Percentiles rank a stretch among this genome's conserved stretches.
phyloP scores from a whole-genome alignment of 2,888 invertebrate species.

The Leptinotarsa tumamoca region DNA sequence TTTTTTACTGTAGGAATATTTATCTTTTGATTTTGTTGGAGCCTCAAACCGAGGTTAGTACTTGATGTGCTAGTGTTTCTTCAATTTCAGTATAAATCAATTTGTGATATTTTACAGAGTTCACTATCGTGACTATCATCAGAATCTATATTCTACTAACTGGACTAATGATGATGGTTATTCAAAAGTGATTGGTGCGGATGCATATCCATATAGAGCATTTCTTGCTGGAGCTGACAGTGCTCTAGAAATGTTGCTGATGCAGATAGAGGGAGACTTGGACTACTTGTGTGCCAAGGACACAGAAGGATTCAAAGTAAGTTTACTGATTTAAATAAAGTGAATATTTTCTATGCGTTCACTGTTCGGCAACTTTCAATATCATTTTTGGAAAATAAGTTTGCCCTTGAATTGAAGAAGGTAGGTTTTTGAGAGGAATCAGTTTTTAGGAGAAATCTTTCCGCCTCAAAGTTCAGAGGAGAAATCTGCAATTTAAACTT shows the following conservation, averaged over 20 bases:
- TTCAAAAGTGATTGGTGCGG: not conserved
- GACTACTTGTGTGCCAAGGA: not conserved
- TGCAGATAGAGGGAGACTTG: not conserved
- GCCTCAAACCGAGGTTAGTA: no score
- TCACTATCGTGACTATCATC: not conserved
- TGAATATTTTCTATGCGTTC: no score
- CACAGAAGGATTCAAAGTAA: not conserved
- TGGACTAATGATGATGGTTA: not conserved
- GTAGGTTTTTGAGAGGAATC: not conserved
- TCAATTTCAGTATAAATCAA: no score
- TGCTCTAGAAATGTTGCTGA: not conserved
- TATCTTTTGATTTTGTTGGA: no score
- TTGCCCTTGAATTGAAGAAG: no score
- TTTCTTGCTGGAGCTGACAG: conserved; percentile 1
- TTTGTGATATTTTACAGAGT: not conserved
- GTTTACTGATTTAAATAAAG: not conserved
- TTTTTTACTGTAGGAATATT: no score
- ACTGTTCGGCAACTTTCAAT: no score
- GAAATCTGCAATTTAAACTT: no score
- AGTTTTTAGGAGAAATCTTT: no score
- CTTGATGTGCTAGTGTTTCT: no score
- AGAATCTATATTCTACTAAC: not conserved
- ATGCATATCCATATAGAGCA: not conserved
- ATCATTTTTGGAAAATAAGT: no score
- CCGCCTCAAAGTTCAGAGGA: no score